Evolutionary conservation across 2,888 invertebrate species (phyloP).

Genomic region (Aporophyla nigra): DNA sequence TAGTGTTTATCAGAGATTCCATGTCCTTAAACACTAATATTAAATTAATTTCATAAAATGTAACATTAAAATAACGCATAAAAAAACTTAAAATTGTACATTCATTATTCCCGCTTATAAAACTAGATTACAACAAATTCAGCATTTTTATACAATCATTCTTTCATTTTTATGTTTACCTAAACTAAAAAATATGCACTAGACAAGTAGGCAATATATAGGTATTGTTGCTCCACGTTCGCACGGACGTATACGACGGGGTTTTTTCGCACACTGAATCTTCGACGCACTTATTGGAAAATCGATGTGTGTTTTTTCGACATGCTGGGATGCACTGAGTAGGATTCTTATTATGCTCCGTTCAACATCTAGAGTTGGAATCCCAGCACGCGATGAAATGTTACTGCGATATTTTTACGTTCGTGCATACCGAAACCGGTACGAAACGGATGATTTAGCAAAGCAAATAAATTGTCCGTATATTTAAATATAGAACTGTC

Average conservation of each 20-base stretch:
- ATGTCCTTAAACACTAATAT: conserved; percentile 14
- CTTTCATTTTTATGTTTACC: neutral
- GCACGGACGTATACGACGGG: no score
- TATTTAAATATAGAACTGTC: neutral
- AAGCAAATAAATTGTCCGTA: neutral
- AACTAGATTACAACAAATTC: conserved; percentile 27
- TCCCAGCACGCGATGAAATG: no score
- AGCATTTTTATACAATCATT: conserved; percentile 26
- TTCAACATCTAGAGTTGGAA: no score
- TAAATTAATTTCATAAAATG: conserved; percentile 1
- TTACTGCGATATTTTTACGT: no score
- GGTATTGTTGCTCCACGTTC: neutral
- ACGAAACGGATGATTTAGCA: no score
- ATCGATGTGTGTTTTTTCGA: no score
- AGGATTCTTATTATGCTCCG: no score
- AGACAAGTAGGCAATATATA: neutral
- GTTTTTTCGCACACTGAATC: no score
- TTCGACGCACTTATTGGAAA: no score
- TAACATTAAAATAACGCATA: conserved; percentile 25
- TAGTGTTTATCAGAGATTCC: conserved; percentile 44
- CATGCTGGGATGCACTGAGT: no score
- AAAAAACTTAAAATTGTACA: conserved; percentile 34
- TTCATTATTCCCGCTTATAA: conserved; percentile 38
- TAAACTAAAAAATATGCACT: neutral
- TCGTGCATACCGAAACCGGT: no score